These are phyloP conservation scores for Atta texana DNA, from an alignment of 1,140 invertebrate genomes.

Conservation along the genomic window DNA sequence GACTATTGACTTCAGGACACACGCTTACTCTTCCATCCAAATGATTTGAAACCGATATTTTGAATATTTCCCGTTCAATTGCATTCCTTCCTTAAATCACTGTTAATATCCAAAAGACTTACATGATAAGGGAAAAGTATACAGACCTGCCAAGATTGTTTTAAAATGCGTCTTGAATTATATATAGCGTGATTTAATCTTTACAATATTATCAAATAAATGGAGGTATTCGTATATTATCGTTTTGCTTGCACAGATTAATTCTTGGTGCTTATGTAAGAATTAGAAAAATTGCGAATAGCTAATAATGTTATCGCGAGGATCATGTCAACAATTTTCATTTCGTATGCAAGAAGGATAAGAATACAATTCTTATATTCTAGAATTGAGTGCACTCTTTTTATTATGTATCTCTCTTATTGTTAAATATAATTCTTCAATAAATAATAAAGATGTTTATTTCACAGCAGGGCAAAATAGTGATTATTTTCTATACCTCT, in stretches of 20 bases:
- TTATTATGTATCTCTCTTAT: constrained; percentile 27
- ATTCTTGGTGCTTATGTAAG: neutral
- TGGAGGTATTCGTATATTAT: constrained; percentile 23
- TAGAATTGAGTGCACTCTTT: constrained; percentile 31
- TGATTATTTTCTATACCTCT: neutral
- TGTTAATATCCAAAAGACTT: constrained; percentile 20
- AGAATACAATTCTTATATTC: neutral
- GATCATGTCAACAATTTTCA: constrained; percentile 12
- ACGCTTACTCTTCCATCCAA: constrained; percentile 68
- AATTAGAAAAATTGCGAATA: neutral
- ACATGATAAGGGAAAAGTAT: neutral
- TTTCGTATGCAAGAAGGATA: constrained; percentile 1
- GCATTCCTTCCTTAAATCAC: constrained; percentile 67
- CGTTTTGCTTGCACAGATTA: neutral
- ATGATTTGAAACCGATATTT: constrained; percentile 57
- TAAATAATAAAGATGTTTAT: constrained; percentile 46
- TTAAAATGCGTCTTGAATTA: constrained; percentile 9
- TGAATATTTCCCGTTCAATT: constrained; percentile 60
- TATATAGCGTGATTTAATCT: constrained; percentile 13
- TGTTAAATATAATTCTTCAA: constrained; percentile 46
- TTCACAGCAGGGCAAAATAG: neutral
- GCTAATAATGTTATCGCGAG: neutral
- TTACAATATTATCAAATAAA: constrained; percentile 20
- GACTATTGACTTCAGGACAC: constrained; percentile 67
- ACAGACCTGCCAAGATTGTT: constrained; percentile 13